Conservation (phyloP, 2,797 vertebrate species). For the Lepilemur ruficaudatus region DNA sequence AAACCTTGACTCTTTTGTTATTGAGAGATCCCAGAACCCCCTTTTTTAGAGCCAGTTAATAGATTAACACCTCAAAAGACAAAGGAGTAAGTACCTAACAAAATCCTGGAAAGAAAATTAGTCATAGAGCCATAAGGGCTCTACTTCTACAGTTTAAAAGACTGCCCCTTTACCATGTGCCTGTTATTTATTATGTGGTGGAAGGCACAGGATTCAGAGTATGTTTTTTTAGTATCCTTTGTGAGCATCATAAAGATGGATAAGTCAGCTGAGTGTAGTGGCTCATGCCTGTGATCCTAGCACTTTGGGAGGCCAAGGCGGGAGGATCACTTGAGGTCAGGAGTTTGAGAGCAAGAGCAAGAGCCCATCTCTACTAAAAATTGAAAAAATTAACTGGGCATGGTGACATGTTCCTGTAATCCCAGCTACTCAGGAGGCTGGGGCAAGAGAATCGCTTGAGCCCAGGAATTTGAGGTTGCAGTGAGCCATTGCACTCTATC, state of each 20-base stretch:
- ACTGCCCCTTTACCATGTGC: not conserved
- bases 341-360: not conserved
- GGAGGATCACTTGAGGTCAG: not conserved
- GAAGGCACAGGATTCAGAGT: not conserved
- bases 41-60: not conserved
- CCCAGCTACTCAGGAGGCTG: not conserved
- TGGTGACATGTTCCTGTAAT: not conserved
- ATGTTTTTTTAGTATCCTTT: not conserved
- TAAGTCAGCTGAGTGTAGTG: not conserved
- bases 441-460: not conserved
- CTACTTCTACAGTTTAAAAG: not conserved
- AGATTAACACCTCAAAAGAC: conserved; percentile 12
- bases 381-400: not conserved
- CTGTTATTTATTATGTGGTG: not conserved
- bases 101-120: conserved; percentile 42
- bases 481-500: not conserved
- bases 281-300: not conserved
- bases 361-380: not conserved
- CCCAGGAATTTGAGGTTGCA: not conserved
- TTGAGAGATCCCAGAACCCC: not conserved
- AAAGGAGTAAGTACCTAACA: conserved; percentile 12
- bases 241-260: not conserved
- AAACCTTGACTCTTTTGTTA: not conserved
- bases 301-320: not conserved
- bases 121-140: not conserved